These are phyloP conservation scores for Chroicocephalus ridibundus DNA, from an alignment of 2,113 vertebrate species.

Conservation along the genomic window DNA sequence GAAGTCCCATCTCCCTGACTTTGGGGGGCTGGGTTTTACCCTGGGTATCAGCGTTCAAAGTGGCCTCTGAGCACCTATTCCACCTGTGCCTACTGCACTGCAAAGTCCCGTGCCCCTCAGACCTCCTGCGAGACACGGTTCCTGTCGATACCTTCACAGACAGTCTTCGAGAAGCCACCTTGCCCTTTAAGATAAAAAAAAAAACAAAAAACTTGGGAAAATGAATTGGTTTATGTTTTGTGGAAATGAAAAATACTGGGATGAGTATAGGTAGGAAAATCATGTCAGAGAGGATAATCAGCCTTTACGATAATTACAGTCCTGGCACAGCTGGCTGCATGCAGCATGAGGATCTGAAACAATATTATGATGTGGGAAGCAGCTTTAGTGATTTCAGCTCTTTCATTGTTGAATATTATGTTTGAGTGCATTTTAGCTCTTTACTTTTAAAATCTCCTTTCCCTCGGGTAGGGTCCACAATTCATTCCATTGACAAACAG, in stretches of 20 bases:
- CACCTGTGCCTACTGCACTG: background rate
- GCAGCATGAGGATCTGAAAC: background rate
- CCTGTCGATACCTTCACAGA: background rate
- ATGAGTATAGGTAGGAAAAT: background rate
- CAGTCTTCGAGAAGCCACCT: background rate
- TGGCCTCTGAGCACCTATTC: background rate
- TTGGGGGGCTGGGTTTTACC: background rate
- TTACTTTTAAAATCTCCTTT: background rate
- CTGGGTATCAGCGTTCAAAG: background rate
- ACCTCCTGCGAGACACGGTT: background rate
- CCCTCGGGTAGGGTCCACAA: background rate
- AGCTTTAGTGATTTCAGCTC: background rate
- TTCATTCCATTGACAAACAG: background rate
- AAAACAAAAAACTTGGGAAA: background rate
- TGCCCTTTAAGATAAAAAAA: background rate
- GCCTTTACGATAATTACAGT: background rate
- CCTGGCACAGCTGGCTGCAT: background rate
- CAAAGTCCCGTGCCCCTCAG: accelerated
- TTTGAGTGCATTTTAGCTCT: background rate
- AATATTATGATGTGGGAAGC: background rate
- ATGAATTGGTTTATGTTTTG: background rate
- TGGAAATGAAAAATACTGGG: background rate
- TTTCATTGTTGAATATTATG: background rate
- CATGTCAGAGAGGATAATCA: background rate
- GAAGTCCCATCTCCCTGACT: background rate